Evolutionary conservation across 2,113 vertebrate genomes (phyloP).

Genomic region (Leiothrix lutea): DNA sequence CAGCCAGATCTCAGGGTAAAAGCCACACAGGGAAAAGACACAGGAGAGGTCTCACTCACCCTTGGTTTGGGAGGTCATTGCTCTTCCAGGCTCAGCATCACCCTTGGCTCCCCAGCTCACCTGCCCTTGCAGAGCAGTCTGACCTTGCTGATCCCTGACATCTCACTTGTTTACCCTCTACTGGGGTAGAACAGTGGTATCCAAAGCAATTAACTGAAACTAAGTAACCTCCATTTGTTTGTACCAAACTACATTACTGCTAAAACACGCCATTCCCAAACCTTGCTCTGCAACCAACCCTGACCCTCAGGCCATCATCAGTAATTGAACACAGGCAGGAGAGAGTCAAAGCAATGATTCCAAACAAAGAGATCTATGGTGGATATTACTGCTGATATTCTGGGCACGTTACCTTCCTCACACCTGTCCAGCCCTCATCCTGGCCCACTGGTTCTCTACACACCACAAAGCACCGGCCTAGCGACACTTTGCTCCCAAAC

Average conservation of each 20-base stretch:
- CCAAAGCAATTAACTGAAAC: neutral
- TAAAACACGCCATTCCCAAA: neutral
- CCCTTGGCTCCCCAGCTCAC: neutral
- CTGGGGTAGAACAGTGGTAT: neutral
- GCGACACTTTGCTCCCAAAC: neutral
- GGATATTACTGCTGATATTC: neutral
- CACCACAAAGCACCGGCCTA: neutral
- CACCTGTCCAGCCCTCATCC: neutral
- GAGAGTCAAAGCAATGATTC: neutral
- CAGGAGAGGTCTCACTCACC: neutral
- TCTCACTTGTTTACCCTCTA: neutral
- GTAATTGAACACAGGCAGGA: neutral
- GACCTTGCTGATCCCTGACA: neutral
- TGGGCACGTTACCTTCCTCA: neutral
- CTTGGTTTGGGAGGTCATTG: neutral
- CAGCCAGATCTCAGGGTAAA: neutral
- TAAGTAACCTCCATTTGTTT: accelerated
- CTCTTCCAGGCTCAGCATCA: neutral
- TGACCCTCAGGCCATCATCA: neutral
- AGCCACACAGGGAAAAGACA: neutral
- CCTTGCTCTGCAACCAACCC: neutral
- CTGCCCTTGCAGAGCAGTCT: neutral
- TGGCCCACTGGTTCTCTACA: neutral
- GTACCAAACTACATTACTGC: neutral
- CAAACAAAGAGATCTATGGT: neutral